Evolutionary conservation across 1,140 invertebrate species (phyloP).

Genomic region (Glossosoma conforme): DNA sequence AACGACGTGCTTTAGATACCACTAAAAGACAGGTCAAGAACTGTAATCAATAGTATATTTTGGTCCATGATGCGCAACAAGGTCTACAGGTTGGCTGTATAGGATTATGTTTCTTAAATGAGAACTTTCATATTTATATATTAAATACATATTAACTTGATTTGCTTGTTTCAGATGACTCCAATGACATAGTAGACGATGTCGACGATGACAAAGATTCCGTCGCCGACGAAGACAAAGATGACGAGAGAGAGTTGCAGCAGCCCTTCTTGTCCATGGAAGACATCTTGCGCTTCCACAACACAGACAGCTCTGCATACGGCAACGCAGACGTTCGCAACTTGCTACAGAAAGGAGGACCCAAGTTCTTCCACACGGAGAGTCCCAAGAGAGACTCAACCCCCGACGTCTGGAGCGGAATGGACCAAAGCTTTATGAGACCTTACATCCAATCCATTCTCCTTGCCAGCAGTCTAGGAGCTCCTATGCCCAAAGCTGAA

Average conservation of each 20-base stretch:
- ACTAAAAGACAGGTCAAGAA: too few species aligned
- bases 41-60: constrained; percentile 92
- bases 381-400: constrained; percentile 35
- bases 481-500: constrained; percentile 29
- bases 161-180: constrained; percentile 24
- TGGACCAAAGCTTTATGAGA: constrained; percentile 48
- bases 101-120: too few species aligned
- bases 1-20: constrained; percentile 34
- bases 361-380: constrained; percentile 28
- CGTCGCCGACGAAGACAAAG: constrained; percentile 61
- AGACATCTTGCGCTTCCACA: constrained; percentile 56
- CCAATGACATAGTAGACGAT: constrained; percentile 30
- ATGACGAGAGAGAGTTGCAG: constrained; percentile 56
- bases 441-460: constrained; percentile 48
- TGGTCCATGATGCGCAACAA: constrained; percentile 93
- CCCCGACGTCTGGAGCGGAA: constrained; percentile 47
- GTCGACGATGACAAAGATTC: constrained; percentile 58
- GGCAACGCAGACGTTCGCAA: constrained; percentile 51
- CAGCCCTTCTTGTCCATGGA: constrained; percentile 55
- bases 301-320: constrained; percentile 37
- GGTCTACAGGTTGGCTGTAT: constrained; percentile 80
- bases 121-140: too few species aligned
- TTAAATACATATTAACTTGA: neutral
- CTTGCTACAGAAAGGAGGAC: constrained; percentile 49
- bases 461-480: constrained; percentile 28